Evolutionary conservation across 2,113 vertebrate species (phyloP), one percentile per base, ranked within the genome.

Genomic region (Sus scrofa): DNA sequence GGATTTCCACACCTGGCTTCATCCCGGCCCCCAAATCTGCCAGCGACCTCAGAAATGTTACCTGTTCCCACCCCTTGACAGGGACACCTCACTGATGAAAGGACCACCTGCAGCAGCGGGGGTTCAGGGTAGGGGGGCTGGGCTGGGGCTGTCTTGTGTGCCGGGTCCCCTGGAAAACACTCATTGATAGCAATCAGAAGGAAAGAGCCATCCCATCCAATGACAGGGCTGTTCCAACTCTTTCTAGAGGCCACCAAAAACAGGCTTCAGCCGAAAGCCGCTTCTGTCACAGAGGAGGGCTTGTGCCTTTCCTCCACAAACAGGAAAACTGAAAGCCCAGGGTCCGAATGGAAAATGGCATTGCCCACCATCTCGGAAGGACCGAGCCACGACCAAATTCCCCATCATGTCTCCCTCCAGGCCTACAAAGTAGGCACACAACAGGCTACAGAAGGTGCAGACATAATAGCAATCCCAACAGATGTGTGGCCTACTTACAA

Each of bases 401-500:
- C 19, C 82, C 81, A 78, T 22, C 83, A 20, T n/a, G 88, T 60
- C 88, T 89, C 73, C 74, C 68, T 94, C 94, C 75, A 8, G 5
- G 88, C 68, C 94, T 86, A 85, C 22, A 4, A 87, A 78, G 73
- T 27, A 84, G 65, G 85, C 30, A 2, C 81, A 86, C 94, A 96
- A 88, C 54, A 90, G 75, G 88, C 92, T 67, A 85, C 75, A 74
- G 78, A 96, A 96, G 78, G 93, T 81, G 86, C 44, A 93, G 93
- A 65, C n/a, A 16, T 73, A 84, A 14, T 24, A 86, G 78, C 74
- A 93, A 93, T 27, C 50, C 13, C 68, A 95, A 62, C 82, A 91
- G 93, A 96, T 62, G 70, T 68, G 89, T 16, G 77, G 71, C 86
- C 67, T 94, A 95, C 98, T 97, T 97, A 68, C 93, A 82, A 63